Evolutionary conservation across 2,113 vertebrate genomes (phyloP).

Genomic region (Tonatia bakeri): DNA sequence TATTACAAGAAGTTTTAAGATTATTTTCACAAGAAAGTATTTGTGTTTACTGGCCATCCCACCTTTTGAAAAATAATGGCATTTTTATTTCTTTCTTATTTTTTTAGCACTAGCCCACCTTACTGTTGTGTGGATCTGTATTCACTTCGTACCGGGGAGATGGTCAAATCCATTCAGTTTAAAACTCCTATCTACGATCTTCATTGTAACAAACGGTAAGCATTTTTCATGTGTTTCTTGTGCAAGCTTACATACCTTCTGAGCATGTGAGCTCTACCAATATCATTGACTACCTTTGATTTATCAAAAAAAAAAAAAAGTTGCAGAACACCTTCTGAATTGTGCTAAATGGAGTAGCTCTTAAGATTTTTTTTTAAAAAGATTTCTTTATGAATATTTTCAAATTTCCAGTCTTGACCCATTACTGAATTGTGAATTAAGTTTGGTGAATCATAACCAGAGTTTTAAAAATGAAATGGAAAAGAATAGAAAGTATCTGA

Average conservation of each 20-base stretch:
- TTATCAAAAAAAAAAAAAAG: not conserved
- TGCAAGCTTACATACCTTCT: not conserved
- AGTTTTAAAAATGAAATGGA: not conserved
- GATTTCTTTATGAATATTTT: conserved; percentile 25
- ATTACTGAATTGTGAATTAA: not conserved
- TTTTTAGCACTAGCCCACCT: conserved; percentile 91
- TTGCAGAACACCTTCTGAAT: not conserved
- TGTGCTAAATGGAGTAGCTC: not conserved
- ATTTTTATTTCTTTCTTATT: conserved; percentile 39
- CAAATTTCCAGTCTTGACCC: not conserved
- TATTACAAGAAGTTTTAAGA: not conserved
- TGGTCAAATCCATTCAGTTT: conserved; percentile 99
- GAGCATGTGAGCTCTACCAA: not conserved
- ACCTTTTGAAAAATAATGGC: not conserved
- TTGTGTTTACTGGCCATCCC: not conserved
- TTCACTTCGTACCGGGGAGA: conserved; percentile 94
- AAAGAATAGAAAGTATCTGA: not conserved
- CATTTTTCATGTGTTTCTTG: not conserved
- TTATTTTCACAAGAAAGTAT: not conserved
- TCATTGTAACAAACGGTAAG: conserved; percentile 95
- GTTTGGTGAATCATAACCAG: not conserved
- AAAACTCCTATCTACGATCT: conserved; percentile 98
- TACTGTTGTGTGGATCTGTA: conserved; percentile 97
- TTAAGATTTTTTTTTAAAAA: not conserved
- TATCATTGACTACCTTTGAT: not conserved